Evolutionary conservation across 2,113 vertebrate species (phyloP).

Genomic region (Alligator mississippiensis): DNA sequence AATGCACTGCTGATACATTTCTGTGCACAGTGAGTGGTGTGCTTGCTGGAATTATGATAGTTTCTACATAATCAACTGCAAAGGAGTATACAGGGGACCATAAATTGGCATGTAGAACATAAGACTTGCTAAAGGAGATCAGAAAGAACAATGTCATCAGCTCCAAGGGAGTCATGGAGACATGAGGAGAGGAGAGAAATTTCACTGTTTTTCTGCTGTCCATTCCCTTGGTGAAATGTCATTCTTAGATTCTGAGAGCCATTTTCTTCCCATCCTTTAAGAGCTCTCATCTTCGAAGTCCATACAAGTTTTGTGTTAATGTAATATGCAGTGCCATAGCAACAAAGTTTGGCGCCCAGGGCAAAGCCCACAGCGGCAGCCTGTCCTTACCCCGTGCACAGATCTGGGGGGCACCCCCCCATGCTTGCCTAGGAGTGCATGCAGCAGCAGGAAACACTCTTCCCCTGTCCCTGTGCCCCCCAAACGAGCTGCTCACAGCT

Average conservation of each 20-base stretch:
- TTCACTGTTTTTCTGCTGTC: conserved; percentile 19
- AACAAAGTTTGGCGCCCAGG: too few species aligned
- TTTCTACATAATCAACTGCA: background rate
- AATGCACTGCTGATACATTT: background rate
- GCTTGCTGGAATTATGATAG: background rate
- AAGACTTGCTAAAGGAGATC: background rate
- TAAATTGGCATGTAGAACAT: background rate
- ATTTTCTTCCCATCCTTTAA: conserved; percentile 23
- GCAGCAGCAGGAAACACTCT: too few species aligned
- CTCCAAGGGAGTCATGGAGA: background rate
- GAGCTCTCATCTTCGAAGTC: background rate
- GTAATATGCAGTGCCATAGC: background rate
- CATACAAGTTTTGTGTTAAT: background rate
- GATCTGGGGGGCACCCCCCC: too few species aligned
- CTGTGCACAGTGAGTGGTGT: background rate
- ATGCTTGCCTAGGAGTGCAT: too few species aligned
- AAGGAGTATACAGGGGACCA: background rate
- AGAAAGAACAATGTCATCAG: background rate
- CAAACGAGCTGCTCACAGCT: too few species aligned
- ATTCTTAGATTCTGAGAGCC: background rate
- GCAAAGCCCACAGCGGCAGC: too few species aligned
- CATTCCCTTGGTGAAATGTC: background rate
- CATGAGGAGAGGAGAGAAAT: background rate
- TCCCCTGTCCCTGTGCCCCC: too few species aligned
- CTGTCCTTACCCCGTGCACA: too few species aligned